These are phyloP conservation scores for Chelonus insularis DNA, from an alignment of 1,140 invertebrate species.

Conservation along the genomic window DNA sequence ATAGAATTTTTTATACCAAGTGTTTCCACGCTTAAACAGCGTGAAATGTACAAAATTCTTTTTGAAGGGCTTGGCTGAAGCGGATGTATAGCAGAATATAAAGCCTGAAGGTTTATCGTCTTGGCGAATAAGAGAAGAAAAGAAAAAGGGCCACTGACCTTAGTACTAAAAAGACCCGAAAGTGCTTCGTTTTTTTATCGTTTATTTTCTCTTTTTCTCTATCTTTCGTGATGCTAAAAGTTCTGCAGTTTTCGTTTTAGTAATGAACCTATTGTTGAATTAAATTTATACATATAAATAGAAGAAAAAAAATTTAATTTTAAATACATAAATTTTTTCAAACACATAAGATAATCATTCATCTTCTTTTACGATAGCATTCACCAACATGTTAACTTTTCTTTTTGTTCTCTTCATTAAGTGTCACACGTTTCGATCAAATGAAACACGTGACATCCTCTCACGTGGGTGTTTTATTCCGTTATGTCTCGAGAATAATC, in stretches of 20 bases:
- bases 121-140: not conserved
- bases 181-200: not conserved
- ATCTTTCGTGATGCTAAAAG: not conserved
- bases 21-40: slow-evolving; percentile 22
- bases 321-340: no score
- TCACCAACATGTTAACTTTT: not conserved
- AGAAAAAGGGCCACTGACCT: slow-evolving; percentile 14
- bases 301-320: no score
- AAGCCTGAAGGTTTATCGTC: slow-evolving; percentile 16
- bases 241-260: slow-evolving; percentile 30
- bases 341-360: not conserved
- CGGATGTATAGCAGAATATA: slow-evolving; percentile 12
- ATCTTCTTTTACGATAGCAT: not conserved
- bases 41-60: slow-evolving; percentile 24
- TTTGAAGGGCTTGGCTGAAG: slow-evolving; percentile 9
- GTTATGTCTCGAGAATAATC: not conserved
- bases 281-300: no score
- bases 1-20: not conserved
- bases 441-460: slow-evolving; percentile 5
- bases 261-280: slow-evolving; percentile 34
- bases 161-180: not conserved
- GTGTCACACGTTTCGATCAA: not conserved
- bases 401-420: not conserved
- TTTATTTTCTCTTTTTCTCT: no score
- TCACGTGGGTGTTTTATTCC: not conserved